These are phyloP conservation scores for Phalacrocorax carbo DNA, from an alignment of 2,113 vertebrate genomes.

Conservation along the genomic window DNA sequence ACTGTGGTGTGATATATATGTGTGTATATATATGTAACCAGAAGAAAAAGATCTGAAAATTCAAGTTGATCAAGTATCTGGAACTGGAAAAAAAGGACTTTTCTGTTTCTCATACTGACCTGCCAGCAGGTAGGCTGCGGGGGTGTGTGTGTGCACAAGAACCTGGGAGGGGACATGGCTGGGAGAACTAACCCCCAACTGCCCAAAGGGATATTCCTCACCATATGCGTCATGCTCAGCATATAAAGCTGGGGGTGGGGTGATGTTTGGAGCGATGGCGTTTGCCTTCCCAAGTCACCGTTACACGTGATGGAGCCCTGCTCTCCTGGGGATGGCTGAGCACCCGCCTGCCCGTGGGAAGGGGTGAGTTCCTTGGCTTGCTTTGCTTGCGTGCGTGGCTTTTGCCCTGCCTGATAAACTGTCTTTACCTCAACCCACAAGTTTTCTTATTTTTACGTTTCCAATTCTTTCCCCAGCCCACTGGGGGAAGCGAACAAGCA, in stretches of 20 bases:
- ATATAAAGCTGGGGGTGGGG: no score
- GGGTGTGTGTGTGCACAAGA: background rate
- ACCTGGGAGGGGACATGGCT: background rate
- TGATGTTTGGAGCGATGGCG: fast-evolving
- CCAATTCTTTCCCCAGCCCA: background rate
- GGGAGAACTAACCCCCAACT: background rate
- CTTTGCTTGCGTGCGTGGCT: background rate
- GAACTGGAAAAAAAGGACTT: background rate
- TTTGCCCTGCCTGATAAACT: background rate
- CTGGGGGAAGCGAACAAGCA: background rate
- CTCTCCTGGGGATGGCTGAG: background rate
- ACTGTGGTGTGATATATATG: no score
- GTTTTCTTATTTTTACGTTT: background rate
- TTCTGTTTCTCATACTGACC: background rate
- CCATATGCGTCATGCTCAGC: no score
- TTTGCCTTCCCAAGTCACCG: background rate
- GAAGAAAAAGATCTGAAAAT: background rate
- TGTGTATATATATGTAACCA: background rate
- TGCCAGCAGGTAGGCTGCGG: fast-evolving
- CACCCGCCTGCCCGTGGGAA: background rate
- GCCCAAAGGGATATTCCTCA: no score
- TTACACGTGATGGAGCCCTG: background rate
- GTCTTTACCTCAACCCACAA: no score
- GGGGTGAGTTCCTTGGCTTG: background rate
- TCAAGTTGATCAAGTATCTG: background rate